Evolutionary conservation across 2,888 invertebrate species (phyloP).

Genomic region (Laothoe populi): DNA sequence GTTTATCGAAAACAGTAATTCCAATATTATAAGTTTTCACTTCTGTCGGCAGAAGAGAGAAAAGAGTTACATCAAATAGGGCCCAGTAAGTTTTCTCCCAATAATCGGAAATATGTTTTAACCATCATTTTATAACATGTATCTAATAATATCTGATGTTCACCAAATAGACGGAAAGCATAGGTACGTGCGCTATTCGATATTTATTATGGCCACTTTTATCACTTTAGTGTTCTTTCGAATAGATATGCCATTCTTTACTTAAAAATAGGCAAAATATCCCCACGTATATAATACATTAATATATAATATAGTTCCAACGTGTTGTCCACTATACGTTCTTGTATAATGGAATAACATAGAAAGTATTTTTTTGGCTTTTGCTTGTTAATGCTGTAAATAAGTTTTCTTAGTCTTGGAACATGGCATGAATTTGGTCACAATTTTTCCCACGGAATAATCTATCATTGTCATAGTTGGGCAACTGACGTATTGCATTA

Average conservation of each 20-base stretch:
- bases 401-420: conserved; percentile 18
- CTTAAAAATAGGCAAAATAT: too few relatives aligned
- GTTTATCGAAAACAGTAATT: too few relatives aligned
- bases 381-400: background rate
- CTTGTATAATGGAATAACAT: background rate
- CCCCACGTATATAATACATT: too few relatives aligned
- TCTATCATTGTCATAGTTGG: conserved; percentile 54
- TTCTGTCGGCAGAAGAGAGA: too few relatives aligned
- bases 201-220: background rate
- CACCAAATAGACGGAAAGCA: background rate
- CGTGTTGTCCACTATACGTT: background rate
- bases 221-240: background rate
- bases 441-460: conserved; percentile 54
- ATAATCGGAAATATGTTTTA: background rate
- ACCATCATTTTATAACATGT: background rate
- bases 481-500: conserved; percentile 53
- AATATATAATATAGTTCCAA: too few relatives aligned
- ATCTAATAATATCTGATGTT: background rate
- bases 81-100: too few relatives aligned
- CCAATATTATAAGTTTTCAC: too few relatives aligned
- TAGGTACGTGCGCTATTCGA: background rate
- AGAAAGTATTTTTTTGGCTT: background rate
- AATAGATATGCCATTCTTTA: background rate
- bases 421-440: conserved; percentile 45
- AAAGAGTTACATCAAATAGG: too few relatives aligned